Conservation (phyloP, 2,113 vertebrate genomes). For the Notothenia coriiceps region DNA sequence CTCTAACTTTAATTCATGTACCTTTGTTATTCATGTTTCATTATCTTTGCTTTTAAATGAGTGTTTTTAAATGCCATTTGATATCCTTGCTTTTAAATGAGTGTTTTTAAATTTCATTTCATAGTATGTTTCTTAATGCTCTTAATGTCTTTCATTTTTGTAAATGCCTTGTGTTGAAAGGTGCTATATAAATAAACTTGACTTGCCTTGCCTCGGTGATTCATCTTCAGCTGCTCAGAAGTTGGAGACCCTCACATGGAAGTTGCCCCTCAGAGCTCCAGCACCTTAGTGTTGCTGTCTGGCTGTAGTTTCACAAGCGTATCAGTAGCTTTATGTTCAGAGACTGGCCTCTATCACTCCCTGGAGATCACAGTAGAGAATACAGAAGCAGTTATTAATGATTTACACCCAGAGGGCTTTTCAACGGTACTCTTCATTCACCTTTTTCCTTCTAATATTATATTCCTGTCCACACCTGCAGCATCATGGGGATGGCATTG, state of each 20-base stretch:
- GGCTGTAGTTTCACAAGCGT: constrained; percentile 54
- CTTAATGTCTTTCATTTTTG: no score
- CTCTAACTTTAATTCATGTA: no score
- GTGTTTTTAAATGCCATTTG: no score
- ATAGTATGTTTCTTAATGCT: no score
- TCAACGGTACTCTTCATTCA: constrained; percentile 10
- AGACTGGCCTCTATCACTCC: constrained; percentile 51
- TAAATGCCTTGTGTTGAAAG: no score
- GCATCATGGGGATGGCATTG: not conserved
- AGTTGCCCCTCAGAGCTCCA: constrained; percentile 30
- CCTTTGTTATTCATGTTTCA: no score
- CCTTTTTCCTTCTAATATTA: constrained; percentile 34
- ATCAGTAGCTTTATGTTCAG: constrained; percentile 52
- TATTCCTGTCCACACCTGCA: constrained; percentile 1
- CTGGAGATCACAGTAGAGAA: constrained; percentile 41
- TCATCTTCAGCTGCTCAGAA: constrained; percentile 54
- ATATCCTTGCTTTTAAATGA: no score
- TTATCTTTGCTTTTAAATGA: no score
- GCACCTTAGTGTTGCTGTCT: constrained; percentile 6
- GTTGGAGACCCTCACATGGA: constrained; percentile 36
- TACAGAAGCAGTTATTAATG: constrained; percentile 45
- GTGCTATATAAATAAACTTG: no score
- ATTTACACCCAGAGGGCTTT: constrained; percentile 38
- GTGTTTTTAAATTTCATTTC: no score
- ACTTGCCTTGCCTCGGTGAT: constrained; percentile 39